Evolutionary conservation across 2,888 invertebrate species (phyloP).

Genomic region (Hesperia comma): DNA sequence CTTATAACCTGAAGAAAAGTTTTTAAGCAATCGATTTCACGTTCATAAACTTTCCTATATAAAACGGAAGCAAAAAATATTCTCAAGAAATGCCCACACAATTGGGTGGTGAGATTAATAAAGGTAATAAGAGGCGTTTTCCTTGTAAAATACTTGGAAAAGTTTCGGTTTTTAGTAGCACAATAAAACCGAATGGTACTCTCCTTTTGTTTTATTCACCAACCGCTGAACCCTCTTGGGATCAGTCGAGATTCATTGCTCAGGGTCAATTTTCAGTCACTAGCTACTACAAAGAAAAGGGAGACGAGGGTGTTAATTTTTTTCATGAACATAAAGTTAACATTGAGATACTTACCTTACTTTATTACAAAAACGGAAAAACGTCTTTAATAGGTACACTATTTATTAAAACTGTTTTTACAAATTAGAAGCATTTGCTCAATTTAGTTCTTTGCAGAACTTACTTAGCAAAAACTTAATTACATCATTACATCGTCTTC

Average conservation of each 20-base stretch:
- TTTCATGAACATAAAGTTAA: conserved; percentile 15
- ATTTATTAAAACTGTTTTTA: no score
- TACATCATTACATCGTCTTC: no score
- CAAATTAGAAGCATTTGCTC: no score
- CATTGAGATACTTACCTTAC: no score
- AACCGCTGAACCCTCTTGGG: conserved; percentile 36
- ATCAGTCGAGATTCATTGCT: conserved; percentile 38
- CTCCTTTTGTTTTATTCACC: conserved; percentile 36
- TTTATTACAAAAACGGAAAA: no score
- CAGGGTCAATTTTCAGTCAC: conserved; percentile 37
- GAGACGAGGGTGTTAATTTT: conserved; percentile 11
- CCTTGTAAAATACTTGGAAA: conserved; percentile 19
- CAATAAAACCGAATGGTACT: conserved; percentile 32
- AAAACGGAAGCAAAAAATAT: neutral
- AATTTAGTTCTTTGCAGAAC: no score
- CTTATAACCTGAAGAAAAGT: no score
- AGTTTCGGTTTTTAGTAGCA: conserved; percentile 30
- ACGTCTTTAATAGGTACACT: no score
- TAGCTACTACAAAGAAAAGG: conserved; percentile 30
- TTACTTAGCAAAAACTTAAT: no score
- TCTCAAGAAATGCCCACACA: neutral
- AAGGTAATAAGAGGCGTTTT: conserved; percentile 17
- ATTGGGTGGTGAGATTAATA: conserved; percentile 10
- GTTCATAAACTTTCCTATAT: neutral
- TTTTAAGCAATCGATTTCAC: no score